Conservation (phyloP, 2,113 vertebrate genomes). For the Colius striatus region DNA sequence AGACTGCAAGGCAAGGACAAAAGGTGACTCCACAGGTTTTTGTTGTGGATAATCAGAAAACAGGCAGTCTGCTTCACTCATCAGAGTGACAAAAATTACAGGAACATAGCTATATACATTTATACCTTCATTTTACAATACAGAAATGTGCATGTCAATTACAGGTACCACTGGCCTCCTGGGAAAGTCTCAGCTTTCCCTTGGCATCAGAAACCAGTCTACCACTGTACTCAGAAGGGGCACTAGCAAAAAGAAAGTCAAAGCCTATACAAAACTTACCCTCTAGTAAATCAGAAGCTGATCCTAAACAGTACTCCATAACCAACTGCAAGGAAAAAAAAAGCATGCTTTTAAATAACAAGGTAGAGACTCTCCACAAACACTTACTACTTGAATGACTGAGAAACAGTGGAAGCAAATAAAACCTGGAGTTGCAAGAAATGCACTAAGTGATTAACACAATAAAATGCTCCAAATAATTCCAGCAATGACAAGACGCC, state of each 20-base stretch:
- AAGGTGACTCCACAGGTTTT: slow-evolving; percentile 22
- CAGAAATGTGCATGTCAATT: neutral
- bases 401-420: neutral
- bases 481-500: neutral
- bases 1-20: neutral
- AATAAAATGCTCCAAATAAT: neutral
- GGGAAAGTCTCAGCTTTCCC: neutral
- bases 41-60: neutral
- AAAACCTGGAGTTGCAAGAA: neutral
- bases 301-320: slow-evolving; percentile 99
- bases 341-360: neutral
- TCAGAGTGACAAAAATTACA: neutral
- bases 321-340: slow-evolving; percentile 87
- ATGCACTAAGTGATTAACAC: neutral
- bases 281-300: slow-evolving; percentile 96
- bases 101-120: neutral
- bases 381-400: neutral
- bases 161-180: neutral
- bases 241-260: neutral
- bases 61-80: slow-evolving; percentile 6
- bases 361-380: neutral
- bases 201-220: neutral
- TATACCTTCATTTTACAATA: neutral
- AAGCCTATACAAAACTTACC: slow-evolving; percentile 79
- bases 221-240: neutral